Conservation (phyloP, 2,888 invertebrate genomes). For the Frankliniella intonsa region DNA sequence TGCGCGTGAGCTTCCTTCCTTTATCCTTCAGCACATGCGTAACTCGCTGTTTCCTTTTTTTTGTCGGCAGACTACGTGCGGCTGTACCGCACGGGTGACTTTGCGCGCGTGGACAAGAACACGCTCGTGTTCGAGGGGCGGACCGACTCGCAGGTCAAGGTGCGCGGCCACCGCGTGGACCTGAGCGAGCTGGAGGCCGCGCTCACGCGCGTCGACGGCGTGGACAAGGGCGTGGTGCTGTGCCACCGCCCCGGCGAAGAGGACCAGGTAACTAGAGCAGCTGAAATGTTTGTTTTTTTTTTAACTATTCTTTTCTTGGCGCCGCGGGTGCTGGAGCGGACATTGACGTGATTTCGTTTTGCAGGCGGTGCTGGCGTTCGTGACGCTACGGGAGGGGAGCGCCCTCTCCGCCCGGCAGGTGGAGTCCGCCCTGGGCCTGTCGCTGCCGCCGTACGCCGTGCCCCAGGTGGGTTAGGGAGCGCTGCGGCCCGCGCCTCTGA, state of each 20-base stretch:
- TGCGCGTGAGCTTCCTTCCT: no score
- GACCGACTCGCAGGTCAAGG: constrained; percentile 79
- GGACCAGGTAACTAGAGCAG: constrained; percentile 46
- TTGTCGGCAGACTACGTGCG: constrained; percentile 57
- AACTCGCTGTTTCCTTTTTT: not conserved
- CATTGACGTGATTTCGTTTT: constrained; percentile 27
- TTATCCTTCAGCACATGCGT: no score
- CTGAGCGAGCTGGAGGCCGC: constrained; percentile 77
- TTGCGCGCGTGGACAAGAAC: constrained; percentile 65
- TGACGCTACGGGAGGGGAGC: constrained; percentile 46
- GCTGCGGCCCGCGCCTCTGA: no score
- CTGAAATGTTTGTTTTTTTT: constrained; percentile 19
- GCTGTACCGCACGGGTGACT: constrained; percentile 81
- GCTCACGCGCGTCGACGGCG: constrained; percentile 55
- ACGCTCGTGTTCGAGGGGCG: constrained; percentile 72
- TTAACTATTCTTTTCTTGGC: not conserved
- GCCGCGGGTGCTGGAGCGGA: not conserved
- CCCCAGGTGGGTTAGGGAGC: constrained; percentile 56
- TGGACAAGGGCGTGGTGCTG: constrained; percentile 73
- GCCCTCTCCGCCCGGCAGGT: constrained; percentile 55
- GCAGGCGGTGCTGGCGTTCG: constrained; percentile 68
- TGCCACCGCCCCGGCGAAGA: constrained; percentile 69
- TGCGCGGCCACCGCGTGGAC: constrained; percentile 81
- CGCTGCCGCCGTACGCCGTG: constrained; percentile 71
- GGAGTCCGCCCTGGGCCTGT: constrained; percentile 59